Percentiles rank a stretch among this genome's conserved stretches.
Conservation (phyloP, 2,888 invertebrate genomes). For the Lasioglossum calceatum region DNA sequence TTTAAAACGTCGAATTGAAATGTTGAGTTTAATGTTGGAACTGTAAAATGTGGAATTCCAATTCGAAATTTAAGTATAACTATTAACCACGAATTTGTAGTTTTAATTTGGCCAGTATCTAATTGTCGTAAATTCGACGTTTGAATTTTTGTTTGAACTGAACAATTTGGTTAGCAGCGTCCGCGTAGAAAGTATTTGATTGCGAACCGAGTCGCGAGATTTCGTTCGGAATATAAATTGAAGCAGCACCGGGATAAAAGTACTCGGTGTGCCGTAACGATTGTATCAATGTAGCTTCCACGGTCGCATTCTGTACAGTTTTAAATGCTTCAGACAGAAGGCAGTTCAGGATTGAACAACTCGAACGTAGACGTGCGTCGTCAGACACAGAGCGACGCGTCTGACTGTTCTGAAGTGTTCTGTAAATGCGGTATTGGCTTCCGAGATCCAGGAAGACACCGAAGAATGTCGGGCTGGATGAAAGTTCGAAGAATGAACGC, state of each 20-base stretch:
- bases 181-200: no score
- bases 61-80: neutral
- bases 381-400: constrained; percentile 37
- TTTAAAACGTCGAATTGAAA: neutral
- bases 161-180: no score
- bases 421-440: constrained; percentile 36
- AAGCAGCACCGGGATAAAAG: neutral
- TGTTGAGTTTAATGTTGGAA: neutral
- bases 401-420: constrained; percentile 23
- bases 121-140: neutral
- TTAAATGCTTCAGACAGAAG: constrained; percentile 66
- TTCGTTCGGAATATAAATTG: neutral
- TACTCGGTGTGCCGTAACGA: neutral
- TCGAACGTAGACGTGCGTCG: constrained; percentile 11
- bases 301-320: constrained; percentile 35
- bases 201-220: no score
- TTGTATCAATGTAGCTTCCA: neutral
- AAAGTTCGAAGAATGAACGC: constrained; percentile 58
- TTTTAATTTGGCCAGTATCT: neutral
- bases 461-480: constrained; percentile 66
- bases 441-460: constrained; percentile 15
- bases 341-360: constrained; percentile 50
- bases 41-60: neutral
- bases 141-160: neutral
- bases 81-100: neutral